Base-by-base conservation (phyloP, 1,140 invertebrate genomes). In the Venustaconcha ellipsiformis region DNA sequence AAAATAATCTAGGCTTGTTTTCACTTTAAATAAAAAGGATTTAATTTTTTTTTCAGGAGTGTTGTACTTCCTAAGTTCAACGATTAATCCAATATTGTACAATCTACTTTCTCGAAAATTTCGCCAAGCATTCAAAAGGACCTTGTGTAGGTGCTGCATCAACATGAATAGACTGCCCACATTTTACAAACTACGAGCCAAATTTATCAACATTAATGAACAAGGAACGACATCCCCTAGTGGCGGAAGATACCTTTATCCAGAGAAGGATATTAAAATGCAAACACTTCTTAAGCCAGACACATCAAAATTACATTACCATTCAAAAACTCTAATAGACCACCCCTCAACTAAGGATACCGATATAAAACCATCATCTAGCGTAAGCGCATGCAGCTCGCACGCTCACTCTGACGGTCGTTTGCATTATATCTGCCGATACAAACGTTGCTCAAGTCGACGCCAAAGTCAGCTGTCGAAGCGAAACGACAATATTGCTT, bases 1-100 rank as follows among this genome's bases (percentile, higher is more conserved):
- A 1, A 37, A 37, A 37, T 37, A 4, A 37, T 37, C 37, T 1
- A 37, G 8, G 37, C 37, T 6, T 37, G 4, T 37, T 37, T 37
- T 37, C 37, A 37, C 37, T 37, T 37, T 37, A 8, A 37, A 37
- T 37, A 37, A 37, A 37, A 37, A 37, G 37, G 37, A 37, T 37
- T 37, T 8, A 37, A 37, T 37, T 37, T 37, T 62, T 48, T 11
- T 76, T 78, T 57, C 80, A 87, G 86, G 86, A n/a, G 80, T 84
- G 14, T 66, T 86, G 63, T 91, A 93, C 68, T 93, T 91, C 82
- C 92, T 93, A 72, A 93, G 93, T 86, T 92, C 83, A 78, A 92
- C 92, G 23, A 90, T 92, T 77, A 92, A 92, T 80, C 92, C 92
- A 6, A 92, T 92, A 67, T 88, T 92, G 60, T 92, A 92, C 91